Percentiles rank a stretch among this genome's conserved stretches.
phyloP scores from a whole-genome alignment of 2,888 invertebrate species.

The Penaeus monodon region DNA sequence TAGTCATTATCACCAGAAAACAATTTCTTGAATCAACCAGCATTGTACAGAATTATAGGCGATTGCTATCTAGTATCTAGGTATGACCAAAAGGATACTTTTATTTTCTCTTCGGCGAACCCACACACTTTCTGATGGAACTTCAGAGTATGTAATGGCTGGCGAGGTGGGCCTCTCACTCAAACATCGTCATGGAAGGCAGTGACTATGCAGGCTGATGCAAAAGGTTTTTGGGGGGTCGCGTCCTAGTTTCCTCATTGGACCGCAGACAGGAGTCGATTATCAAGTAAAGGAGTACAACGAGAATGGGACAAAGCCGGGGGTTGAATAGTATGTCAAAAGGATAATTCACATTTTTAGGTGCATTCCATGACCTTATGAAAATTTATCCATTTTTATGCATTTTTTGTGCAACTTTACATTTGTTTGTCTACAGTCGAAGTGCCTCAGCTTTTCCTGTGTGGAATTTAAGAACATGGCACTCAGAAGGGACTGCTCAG shows the following conservation, averaged over 20 bases:
- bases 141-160: slow-evolving; percentile 50
- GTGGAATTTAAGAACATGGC: slow-evolving; percentile 56
- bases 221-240: slow-evolving; percentile 59
- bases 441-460: slow-evolving; percentile 32
- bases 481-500: slow-evolving; percentile 55
- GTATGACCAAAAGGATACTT: too few species aligned
- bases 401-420: neutral
- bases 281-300: slow-evolving; percentile 16
- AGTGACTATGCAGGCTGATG: slow-evolving; percentile 42
- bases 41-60: neutral
- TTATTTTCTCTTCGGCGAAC: slow-evolving; percentile 15
- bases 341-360: neutral
- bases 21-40: neutral
- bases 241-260: slow-evolving; percentile 51
- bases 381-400: neutral
- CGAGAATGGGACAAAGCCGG: too few species aligned
- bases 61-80: neutral
- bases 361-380: too few species aligned
- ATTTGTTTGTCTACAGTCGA: slow-evolving; percentile 29
- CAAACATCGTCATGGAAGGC: slow-evolving; percentile 66
- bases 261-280: slow-evolving; percentile 26
- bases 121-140: slow-evolving; percentile 19
- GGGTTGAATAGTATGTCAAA: too few species aligned
- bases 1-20: too few species aligned
- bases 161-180: slow-evolving; percentile 64